Base-by-base conservation (phyloP, 2,888 invertebrate genomes). In the Doris montereyensis region DNA sequence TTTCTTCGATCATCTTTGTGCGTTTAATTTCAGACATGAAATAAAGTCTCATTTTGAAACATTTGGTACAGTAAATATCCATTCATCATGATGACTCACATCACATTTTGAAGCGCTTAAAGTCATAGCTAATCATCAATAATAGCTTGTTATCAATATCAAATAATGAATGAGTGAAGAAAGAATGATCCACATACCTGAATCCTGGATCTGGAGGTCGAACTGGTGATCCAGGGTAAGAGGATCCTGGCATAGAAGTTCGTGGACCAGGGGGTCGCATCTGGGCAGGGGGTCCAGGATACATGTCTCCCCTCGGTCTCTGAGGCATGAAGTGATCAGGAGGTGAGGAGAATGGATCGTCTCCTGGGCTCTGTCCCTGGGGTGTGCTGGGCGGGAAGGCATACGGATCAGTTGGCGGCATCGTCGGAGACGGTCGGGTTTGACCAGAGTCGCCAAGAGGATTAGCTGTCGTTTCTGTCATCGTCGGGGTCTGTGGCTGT, bases 301-400 rank as follows among this genome's bases (percentile, higher is more conserved):
- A 80, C 75, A 81, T 67, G 35, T 81, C 81, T 41, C 76, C 80
- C 57, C 79, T 58, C 0, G 68, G 34, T 1, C 79, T 77, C 62
- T 26, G 35, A 21, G 24, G 75, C 28, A 62, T 75, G 77, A 32
- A 34, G 78, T 79, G 21, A 78, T 62, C 70, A 68, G 84, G 60
- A n/a, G 78, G 21, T 28, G 58, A 30, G 17, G 78, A 71, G 73
- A 78, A 81, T 8, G 77, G 70, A 32, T 75, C 75, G n/a, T 74
- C 81, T 70, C 26, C 72, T 78, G 77, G 34, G 68, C 68, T 71
- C 76, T 73, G 26, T 3, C 85, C 80, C 58, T 84, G 84, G 2
- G 89, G 87, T 21, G 88, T 86, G 24, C 83, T 83, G 0, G 88
- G 87, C 30, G 86, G 84, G 68, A 87, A 87, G 21, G 83, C 76